Base-by-base conservation (phyloP, 2,113 vertebrate species). In the Sander vitreus region DNA sequence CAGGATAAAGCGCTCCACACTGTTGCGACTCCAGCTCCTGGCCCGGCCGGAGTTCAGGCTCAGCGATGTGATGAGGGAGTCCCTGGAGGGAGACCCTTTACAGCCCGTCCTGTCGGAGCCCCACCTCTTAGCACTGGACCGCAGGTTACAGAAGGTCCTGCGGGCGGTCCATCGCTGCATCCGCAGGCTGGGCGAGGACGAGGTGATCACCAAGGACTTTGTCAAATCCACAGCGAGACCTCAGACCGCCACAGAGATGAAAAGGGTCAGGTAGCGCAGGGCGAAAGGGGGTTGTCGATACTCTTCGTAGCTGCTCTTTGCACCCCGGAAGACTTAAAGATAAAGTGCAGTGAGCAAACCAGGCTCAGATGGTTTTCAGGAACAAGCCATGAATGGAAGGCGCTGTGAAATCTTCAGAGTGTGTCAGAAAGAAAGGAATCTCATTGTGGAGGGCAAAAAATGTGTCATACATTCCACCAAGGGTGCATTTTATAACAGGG, bases 51-150 rank as follows among this genome's bases (percentile, higher is more conserved):
- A 95, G 4, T 98, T 96, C 82, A 94, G 71, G 21, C 96, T 99
- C 36, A 99, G 98, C 0, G 97, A 98, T 0, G 90, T 98, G 60
- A 98, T 99, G 98, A 94, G 97, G 62, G 98, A 99, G 78, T 99
- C 98, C 0, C 94, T 99, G 45, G 86, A 91, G 4, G 89, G 85
- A n/a, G 98, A 99, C 84, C 84, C 45, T 27, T 95, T 99, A 43
- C 80, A 60, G 1, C 97, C 97, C 0, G 50, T 99, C 53, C 95
- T 99, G 83, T 96, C 96, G 0, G 97, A 99, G 51, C 96, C 96
- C 3, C 98, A 99, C 71, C 95, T 99, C 54, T 68, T 93, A 62
- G 98, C 98, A 14, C 90, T 99, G 83, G 97, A 99, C 92, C 96
- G 98, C 0, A 92, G 98, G 72, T 89, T 99, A 19, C 94, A 92